Evolutionary conservation across 2,797 vertebrate species (phyloP).

Genomic region (Karalla daura): DNA sequence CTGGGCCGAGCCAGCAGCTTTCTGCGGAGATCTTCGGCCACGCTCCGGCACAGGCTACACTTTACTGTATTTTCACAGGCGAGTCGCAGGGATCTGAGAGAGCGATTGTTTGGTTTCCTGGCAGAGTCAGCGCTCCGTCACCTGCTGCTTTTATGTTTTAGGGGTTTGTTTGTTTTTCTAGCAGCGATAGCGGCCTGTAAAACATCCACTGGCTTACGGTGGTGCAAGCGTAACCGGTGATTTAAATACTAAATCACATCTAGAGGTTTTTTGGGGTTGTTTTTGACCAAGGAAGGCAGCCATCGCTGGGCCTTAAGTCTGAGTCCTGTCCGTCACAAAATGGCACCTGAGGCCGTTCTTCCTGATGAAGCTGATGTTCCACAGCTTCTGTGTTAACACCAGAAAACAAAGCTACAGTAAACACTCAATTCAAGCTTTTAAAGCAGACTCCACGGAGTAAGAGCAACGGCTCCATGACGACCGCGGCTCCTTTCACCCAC

Average conservation of each 20-base stretch:
- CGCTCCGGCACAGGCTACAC: neutral
- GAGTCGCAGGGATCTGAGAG: neutral
- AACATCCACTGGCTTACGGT: neutral
- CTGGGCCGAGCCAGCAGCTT: neutral
- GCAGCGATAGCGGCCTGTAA: neutral
- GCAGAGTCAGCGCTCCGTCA: conserved; percentile 7
- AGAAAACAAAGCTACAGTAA: too few species aligned
- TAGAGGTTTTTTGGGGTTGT: too few species aligned
- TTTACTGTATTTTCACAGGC: conserved; percentile 6
- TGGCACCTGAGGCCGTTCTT: too few species aligned
- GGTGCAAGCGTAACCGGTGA: neutral
- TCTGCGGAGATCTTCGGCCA: neutral
- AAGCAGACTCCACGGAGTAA: too few species aligned
- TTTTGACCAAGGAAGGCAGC: too few species aligned
- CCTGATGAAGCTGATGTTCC: too few species aligned
- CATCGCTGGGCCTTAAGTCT: too few species aligned
- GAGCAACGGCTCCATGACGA: neutral
- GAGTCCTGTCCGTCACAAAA: too few species aligned
- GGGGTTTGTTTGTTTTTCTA: neutral
- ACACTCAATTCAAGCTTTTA: neutral
- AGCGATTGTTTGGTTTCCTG: neutral
- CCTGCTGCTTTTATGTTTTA: neutral
- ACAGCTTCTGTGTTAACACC: too few species aligned
- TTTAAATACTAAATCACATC: neutral
- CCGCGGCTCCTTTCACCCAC: neutral